phyloP scores from a whole-genome alignment of 2,797 vertebrate genomes.

The Cryptoblepharus egeriae region DNA sequence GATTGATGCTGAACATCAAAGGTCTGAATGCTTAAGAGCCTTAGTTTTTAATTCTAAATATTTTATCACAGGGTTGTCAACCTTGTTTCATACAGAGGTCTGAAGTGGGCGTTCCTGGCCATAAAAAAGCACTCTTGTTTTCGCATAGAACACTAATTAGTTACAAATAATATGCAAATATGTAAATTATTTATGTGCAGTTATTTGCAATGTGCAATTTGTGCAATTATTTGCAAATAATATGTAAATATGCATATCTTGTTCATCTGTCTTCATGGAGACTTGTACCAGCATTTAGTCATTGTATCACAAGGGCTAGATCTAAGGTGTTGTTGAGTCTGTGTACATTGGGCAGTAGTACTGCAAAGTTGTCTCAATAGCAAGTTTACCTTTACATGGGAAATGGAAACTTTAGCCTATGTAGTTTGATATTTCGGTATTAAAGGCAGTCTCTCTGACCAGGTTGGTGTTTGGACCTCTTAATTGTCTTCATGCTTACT shows the following conservation, averaged over 20 bases:
- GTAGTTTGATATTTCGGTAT: neutral
- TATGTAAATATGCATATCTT: too few species aligned
- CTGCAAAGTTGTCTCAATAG: neutral
- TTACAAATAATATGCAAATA: too few species aligned
- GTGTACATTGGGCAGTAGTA: neutral
- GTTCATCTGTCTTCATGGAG: neutral
- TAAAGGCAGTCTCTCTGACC: neutral
- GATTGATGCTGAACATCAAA: neutral
- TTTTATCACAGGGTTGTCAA: too few species aligned
- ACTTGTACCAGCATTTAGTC: neutral
- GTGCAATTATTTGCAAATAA: too few species aligned
- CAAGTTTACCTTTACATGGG: neutral
- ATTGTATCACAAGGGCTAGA: neutral
- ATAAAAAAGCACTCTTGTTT: too few species aligned
- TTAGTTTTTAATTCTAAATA: neutral
- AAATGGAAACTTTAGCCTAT: neutral
- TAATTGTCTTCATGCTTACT: neutral
- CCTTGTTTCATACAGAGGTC: too few species aligned
- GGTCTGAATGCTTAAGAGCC: neutral
- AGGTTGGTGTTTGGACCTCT: neutral
- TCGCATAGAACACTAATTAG: too few species aligned
- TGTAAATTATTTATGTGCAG: too few species aligned
- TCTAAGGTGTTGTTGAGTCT: neutral
- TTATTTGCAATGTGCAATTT: neutral
- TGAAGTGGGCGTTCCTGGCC: too few species aligned